These are phyloP conservation scores for Oreonectes daqikongensis DNA, from an alignment of 2,797 vertebrate species.

Conservation along the genomic window DNA sequence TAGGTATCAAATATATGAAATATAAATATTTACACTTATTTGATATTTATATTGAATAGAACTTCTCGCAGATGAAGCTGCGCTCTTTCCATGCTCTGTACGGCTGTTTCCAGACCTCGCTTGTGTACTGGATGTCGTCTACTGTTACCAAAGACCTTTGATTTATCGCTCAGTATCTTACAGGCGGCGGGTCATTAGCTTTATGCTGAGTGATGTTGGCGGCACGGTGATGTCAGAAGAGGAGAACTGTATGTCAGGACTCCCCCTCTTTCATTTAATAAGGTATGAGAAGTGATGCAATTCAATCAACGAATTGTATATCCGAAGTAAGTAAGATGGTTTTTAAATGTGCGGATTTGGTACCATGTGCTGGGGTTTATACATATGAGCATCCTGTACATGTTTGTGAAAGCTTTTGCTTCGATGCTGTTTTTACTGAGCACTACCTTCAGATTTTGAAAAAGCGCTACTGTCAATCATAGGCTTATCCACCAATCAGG, in stretches of 20 bases:
- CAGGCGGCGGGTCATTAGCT: constrained; percentile 61
- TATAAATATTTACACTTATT: constrained; percentile 35
- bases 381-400: constrained; percentile 39
- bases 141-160: constrained; percentile 64
- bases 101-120: constrained; percentile 51
- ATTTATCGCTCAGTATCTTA: constrained; percentile 53
- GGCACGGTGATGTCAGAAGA: constrained; percentile 50
- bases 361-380: constrained; percentile 31
- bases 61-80: constrained; percentile 58
- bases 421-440: constrained; percentile 45
- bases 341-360: constrained; percentile 3
- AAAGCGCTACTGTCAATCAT: constrained; percentile 32
- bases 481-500: constrained; percentile 49
- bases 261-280: neutral
- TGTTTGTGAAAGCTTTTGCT: constrained; percentile 47
- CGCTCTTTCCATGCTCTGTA: constrained; percentile 39
- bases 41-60: constrained; percentile 11
- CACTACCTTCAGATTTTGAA: constrained; percentile 27
- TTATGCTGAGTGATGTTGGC: constrained; percentile 57
- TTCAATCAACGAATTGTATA: constrained; percentile 28
- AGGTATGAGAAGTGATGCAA: neutral
- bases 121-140: constrained; percentile 61
- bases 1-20: constrained; percentile 39
- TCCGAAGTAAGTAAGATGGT: constrained; percentile 3
- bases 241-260: constrained; percentile 21